phyloP scores from a whole-genome alignment of 2,113 vertebrate genomes.

The Sminthopsis crassicaudata region DNA sequence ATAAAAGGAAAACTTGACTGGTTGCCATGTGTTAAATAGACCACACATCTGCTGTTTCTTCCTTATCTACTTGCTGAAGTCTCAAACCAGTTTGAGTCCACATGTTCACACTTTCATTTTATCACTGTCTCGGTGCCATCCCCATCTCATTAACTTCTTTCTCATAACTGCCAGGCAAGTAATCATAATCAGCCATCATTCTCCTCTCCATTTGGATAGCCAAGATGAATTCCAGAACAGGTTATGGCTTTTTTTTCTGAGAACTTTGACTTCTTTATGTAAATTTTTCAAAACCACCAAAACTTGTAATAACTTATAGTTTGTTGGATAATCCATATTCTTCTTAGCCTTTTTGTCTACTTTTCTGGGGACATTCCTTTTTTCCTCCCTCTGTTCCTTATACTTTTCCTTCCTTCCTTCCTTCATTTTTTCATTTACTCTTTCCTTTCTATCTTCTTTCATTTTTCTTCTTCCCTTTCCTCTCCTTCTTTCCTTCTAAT shows the following conservation, averaged over 20 bases:
- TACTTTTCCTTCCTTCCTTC: neutral
- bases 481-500: no score
- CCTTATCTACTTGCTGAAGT: neutral
- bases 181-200: neutral
- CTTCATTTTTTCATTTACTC: conserved; percentile 45
- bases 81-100: neutral
- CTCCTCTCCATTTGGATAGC: neutral
- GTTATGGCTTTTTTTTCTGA: neutral
- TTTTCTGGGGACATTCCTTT: neutral
- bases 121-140: neutral
- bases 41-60: neutral
- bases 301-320: neutral
- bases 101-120: neutral
- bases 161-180: neutral
- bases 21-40: neutral
- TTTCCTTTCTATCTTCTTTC: no score
- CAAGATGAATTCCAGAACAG: neutral
- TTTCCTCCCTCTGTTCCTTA: neutral
- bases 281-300: neutral
- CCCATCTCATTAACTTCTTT: neutral
- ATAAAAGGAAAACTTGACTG: neutral
- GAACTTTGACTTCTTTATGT: neutral
- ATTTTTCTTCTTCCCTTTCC: no score
- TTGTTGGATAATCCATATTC: neutral
- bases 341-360: neutral